A percentile compares a stretch with the other conserved stretches of the same genome.
Conservation (phyloP, 1,140 invertebrate genomes). For the Bradysia coprophila region DNA sequence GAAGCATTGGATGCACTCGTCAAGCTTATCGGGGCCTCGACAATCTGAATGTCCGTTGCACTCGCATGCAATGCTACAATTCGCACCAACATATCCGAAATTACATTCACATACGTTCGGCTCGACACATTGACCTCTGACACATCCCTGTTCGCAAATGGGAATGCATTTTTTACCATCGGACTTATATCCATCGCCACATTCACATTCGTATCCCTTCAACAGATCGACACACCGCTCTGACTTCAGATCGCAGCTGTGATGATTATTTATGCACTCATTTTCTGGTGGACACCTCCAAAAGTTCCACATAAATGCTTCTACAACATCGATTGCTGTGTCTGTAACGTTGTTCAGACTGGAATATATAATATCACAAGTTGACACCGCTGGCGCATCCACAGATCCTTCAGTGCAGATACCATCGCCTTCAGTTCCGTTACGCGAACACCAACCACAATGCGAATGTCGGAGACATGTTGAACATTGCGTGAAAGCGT, state of each 20-base stretch:
- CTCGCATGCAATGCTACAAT: slow-evolving; percentile 83
- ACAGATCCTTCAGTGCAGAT: slow-evolving; percentile 58
- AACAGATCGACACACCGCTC: slow-evolving; percentile 63
- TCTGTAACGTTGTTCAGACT: slow-evolving; percentile 24
- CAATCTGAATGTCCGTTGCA: slow-evolving; percentile 92
- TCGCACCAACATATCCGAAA: slow-evolving; percentile 87
- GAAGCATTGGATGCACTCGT: slow-evolving; percentile 66
- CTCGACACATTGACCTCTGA: slow-evolving; percentile 65
- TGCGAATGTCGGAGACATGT: slow-evolving; percentile 69
- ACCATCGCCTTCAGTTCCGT: slow-evolving; percentile 34
- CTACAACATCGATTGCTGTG: slow-evolving; percentile 21
- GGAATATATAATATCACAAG: slow-evolving; percentile 38
- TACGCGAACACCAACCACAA: slow-evolving; percentile 69
- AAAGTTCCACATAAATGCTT: slow-evolving; percentile 64
- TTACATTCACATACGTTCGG: slow-evolving; percentile 78
- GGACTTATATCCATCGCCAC: slow-evolving; percentile 8
- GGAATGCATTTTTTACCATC: slow-evolving; percentile 48
- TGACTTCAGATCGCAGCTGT: slow-evolving; percentile 68
- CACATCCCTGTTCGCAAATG: slow-evolving; percentile 75
- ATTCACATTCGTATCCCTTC: slow-evolving; percentile 42
- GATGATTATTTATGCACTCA: slow-evolving; percentile 82
- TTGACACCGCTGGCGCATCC: slow-evolving; percentile 44
- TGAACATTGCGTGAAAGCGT: slow-evolving; percentile 65
- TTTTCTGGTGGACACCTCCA: slow-evolving; percentile 79
- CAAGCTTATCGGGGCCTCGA: slow-evolving; percentile 61